Evolutionary conservation across 1,140 invertebrate genomes (phyloP), one percentile per base, ranked within the genome.

Genomic region (Orussus abietinus): DNA sequence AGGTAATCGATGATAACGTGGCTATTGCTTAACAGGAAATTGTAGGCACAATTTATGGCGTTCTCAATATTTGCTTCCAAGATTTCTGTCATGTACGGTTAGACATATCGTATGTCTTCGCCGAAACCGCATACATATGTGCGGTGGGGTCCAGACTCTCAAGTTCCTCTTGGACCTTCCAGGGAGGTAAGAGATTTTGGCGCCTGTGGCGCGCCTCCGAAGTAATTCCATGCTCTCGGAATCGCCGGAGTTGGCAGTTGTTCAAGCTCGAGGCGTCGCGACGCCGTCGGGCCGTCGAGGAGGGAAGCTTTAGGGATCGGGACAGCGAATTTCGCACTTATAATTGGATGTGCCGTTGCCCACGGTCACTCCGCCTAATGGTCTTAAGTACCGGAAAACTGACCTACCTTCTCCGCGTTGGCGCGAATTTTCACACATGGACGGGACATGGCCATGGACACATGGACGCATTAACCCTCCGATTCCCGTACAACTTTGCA

Each of bases 301-400:
- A 37, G 30, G 46, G 42, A 26, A 29, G 38, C 39, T 46, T 21
- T 14, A 44, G 33, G 43, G 33, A 41, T 21, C 29, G 42, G 32
- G 26, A 63, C 65, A 62, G 65, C 65, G 62, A 64, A 68, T 68
- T 65, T 68, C 55, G 52, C 57, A 61, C 59, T 68, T 66, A 64
- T 68, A 68, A 68, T 68, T 68, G 65, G 55, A 62, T 49, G 58
- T 60, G 58, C 62, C 54, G 60, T 58, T 57, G 61, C 62, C n/a
- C 57, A 53, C 42, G 50, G 52, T 42, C 54, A 54, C 29, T 40
- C 48, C 53, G 62, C 51, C 56, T 60, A 62, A 65, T 59, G 61
- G 54, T n/a, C n/a, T n/a, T 61, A 61, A 62, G 64, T 62, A 59
- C 57, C 40, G 30, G 28, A 43, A 25, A 25, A 25, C 6, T 25